Conservation (phyloP, 2,113 vertebrate species). For the Manacus vitellinus region DNA sequence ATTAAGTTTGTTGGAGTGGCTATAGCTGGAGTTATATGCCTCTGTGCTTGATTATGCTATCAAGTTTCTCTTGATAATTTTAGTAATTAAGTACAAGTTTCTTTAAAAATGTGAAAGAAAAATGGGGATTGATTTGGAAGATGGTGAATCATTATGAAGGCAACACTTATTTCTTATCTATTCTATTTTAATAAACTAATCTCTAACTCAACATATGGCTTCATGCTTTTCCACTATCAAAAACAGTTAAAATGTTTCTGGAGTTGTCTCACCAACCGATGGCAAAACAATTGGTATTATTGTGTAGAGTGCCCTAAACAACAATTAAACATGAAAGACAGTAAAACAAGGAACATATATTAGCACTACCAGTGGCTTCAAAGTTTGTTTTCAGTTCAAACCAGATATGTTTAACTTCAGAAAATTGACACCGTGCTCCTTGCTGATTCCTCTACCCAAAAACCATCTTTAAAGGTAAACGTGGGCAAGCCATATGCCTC, state of each 20-base stretch:
- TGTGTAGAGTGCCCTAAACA: neutral
- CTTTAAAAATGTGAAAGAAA: neutral
- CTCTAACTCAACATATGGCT: neutral
- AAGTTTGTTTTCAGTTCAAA: neutral
- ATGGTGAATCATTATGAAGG: neutral
- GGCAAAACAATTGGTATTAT: neutral
- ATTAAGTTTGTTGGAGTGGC: neutral
- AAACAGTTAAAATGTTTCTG: neutral
- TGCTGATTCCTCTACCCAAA: neutral
- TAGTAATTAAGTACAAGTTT: neutral
- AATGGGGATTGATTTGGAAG: neutral
- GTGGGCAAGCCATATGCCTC: neutral
- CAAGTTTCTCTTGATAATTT: neutral
- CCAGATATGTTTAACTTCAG: neutral
- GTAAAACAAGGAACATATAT: neutral
- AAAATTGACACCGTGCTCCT: neutral
- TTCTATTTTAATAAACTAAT: neutral
- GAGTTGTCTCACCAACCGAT: neutral
- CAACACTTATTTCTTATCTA: neutral
- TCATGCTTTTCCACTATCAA: neutral
- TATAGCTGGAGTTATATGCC: neutral
- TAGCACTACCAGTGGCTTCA: fast-evolving
- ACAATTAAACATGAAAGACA: neutral
- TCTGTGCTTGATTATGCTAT: neutral
- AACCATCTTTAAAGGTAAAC: neutral